Conservation (phyloP, 2,797 vertebrate genomes). For the Schizopygopsis malacanthus region DNA sequence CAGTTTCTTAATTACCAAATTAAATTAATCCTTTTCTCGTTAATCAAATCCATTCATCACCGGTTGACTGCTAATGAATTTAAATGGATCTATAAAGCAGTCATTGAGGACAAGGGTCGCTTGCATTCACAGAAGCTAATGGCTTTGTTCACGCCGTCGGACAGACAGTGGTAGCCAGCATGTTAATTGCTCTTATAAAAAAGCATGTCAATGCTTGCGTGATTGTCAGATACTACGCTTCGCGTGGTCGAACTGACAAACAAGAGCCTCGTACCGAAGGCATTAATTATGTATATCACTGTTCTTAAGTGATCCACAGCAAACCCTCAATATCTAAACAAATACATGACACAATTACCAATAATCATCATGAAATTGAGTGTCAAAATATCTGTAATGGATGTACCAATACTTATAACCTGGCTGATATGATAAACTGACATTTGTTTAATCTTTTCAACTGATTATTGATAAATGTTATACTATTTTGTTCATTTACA, state of each 20-base stretch:
- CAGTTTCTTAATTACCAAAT: constrained; percentile 67
- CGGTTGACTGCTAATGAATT: constrained; percentile 66
- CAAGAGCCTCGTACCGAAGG: constrained; percentile 12
- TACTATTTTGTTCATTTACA: background rate
- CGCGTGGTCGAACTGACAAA: constrained; percentile 46
- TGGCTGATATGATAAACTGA: background rate
- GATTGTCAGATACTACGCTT: constrained; percentile 48
- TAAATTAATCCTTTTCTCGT: constrained; percentile 67
- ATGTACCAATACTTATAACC: background rate
- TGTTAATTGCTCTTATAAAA: constrained; percentile 64
- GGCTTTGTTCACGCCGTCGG: constrained; percentile 61
- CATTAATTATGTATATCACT: constrained; percentile 26
- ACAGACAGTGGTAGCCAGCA: constrained; percentile 57
- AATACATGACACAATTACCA: background rate
- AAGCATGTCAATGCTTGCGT: constrained; percentile 53
- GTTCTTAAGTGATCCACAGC: constrained; percentile 6
- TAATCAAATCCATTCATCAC: constrained; percentile 69
- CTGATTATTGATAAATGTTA: background rate
- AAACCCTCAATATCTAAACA: background rate
- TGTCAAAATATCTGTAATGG: background rate
- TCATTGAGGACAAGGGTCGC: constrained; percentile 57
- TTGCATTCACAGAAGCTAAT: constrained; percentile 62
- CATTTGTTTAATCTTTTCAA: background rate
- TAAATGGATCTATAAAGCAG: constrained; percentile 67
- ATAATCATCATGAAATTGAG: background rate